phyloP scores from a whole-genome alignment of 2,888 invertebrate genomes.

The Corythucha ciliata region DNA sequence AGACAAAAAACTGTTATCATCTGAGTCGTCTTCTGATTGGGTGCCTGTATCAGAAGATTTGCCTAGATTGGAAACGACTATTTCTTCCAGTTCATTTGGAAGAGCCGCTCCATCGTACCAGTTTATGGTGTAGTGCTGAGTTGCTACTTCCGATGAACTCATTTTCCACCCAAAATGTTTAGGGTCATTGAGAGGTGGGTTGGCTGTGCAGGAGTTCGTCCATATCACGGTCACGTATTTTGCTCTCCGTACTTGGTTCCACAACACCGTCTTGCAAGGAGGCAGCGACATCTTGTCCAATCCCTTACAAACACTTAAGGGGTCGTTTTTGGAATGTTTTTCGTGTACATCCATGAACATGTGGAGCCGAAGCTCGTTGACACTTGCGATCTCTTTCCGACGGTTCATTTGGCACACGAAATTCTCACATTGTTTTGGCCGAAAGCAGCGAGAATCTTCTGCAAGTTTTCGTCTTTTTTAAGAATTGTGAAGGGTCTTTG shows the following conservation, averaged over 20 bases:
- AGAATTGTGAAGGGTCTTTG: conserved; percentile 11
- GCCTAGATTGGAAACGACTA: no score
- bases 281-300: conserved; percentile 7
- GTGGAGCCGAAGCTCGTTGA: conserved; percentile 3
- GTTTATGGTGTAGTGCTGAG: conserved; percentile 1
- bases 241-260: conserved; percentile 1
- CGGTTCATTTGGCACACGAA: conserved; percentile 5
- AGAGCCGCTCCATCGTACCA: conserved; percentile 11
- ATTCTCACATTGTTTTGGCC: no score
- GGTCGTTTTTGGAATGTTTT: neutral
- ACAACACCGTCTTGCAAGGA: conserved; percentile 12
- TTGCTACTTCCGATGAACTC: no score
- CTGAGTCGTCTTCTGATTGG: no score
- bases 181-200: conserved; percentile 3
- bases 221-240: conserved; percentile 9
- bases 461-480: neutral
- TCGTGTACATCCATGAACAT: conserved; percentile 8
- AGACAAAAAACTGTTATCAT: no score
- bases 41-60: no score
- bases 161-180: conserved; percentile 12
- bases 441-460: no score
- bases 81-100: conserved; percentile 10
- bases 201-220: neutral
- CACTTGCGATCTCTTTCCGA: neutral
- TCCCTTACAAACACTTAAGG: neutral